phyloP scores from a whole-genome alignment of 2,797 vertebrate genomes.

The Syngnathus rostellatus region DNA sequence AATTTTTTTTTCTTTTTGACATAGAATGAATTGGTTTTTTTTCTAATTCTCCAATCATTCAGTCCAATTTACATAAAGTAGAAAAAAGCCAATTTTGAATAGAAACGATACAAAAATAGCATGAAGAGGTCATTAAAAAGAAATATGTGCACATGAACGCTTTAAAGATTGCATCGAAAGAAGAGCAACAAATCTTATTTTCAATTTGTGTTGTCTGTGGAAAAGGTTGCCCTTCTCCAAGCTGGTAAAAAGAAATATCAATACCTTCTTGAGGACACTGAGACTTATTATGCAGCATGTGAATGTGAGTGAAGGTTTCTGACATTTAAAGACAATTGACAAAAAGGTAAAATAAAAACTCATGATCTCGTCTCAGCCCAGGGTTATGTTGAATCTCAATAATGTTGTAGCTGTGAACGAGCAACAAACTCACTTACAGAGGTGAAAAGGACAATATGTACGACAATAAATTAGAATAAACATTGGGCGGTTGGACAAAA shows the following conservation, averaged over 20 bases:
- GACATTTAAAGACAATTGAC: not conserved
- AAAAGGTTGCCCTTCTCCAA: not conserved
- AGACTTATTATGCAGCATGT: not conserved
- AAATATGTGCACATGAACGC: no score
- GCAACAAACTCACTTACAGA: not conserved
- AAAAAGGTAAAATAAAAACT: not conserved
- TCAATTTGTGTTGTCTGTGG: not conserved
- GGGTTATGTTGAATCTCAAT: not conserved
- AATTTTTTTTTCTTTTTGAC: not conserved
- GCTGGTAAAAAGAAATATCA: not conserved
- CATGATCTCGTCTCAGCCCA: not conserved
- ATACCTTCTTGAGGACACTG: not conserved
- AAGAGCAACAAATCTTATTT: not conserved
- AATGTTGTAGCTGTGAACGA: not conserved
- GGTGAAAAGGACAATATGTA: slow-evolving; percentile 1
- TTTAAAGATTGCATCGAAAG: not conserved
- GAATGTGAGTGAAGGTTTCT: not conserved
- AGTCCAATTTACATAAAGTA: not conserved
- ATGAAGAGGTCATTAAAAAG: not conserved
- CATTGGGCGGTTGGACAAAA: not conserved
- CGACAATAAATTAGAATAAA: not conserved
- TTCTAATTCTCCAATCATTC: not conserved
- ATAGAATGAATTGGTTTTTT: not conserved
- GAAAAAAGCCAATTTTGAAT: not conserved
- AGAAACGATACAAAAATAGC: not conserved